Percentiles rank a stretch among this genome's conserved stretches.
phyloP scores from a whole-genome alignment of 2,797 vertebrate genomes.

The Petrocephalus schoutedeni region DNA sequence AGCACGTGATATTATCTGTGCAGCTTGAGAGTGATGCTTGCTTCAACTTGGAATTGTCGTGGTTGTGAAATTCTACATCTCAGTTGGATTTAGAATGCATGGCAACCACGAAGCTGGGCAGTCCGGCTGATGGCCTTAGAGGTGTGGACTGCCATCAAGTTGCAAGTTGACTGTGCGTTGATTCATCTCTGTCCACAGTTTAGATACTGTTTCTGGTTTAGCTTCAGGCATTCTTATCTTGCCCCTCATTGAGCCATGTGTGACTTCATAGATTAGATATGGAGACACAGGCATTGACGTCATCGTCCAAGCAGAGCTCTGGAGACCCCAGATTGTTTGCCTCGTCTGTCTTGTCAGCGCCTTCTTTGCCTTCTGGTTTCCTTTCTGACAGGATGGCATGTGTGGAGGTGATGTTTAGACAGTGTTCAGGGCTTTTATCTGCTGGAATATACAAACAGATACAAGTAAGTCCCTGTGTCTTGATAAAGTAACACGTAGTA shows the following conservation, averaged over 20 bases:
- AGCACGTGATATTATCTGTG: conserved; percentile 58
- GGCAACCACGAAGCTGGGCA: conserved; percentile 63
- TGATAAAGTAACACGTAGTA: not conserved
- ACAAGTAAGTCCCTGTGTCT: not conserved
- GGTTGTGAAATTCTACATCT: conserved; percentile 55
- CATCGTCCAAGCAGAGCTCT: conserved; percentile 37
- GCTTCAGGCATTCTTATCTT: conserved; percentile 26
- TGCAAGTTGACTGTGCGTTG: not conserved
- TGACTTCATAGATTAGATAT: conserved; percentile 38
- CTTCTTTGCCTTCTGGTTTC: not conserved
- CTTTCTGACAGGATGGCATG: conserved; percentile 1
- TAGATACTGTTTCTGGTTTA: not conserved
- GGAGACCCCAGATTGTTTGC: conserved; percentile 34
- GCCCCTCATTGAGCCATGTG: conserved; percentile 17
- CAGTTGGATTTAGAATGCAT: conserved; percentile 58
- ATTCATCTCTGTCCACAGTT: not conserved
- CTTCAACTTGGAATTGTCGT: conserved; percentile 63
- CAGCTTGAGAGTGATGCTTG: conserved; percentile 60
- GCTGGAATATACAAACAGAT: conserved; percentile 3
- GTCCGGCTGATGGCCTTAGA: conserved; percentile 50
- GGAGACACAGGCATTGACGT: conserved; percentile 39
- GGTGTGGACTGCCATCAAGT: not conserved
- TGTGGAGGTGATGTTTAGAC: not conserved
- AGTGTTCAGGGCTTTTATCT: not conserved
- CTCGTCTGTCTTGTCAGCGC: conserved; percentile 23